Base-by-base conservation (phyloP, 1,140 invertebrate species). In the Hirudo medicinalis region DNA sequence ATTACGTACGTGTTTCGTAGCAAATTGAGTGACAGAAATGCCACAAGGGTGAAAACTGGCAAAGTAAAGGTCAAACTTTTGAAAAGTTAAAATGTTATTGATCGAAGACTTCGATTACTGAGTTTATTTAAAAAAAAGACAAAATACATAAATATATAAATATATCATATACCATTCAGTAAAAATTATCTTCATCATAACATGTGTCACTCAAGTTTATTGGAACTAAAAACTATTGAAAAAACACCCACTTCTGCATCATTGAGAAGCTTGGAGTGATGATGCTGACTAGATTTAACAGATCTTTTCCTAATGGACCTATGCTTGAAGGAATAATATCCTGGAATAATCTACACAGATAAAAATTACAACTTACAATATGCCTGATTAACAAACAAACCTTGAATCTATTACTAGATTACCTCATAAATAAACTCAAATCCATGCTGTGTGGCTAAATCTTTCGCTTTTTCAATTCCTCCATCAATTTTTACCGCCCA, bases 381-480 rank as follows among this genome's bases (percentile, higher is more conserved):
- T 15, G 15, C 15, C 27, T 22, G 27, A 63, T 19, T n/a, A 63
- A 32, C 15, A 63, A 63, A 19, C 11, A 15, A 20, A 63, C 11
- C 6, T 13, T 25, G 19, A 63, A 63, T 25, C 22, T 11, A 63
- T n/a, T n/a, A 57, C 11, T 25, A 63, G 29, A 15, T 63, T 63
- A 90, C 89, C 88, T 89, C 85, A 83, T 87, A 88, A 77, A 87
- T 83, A 83, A 88, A 89, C 78, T 86, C 79, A 83, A 90, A 90
- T 72, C 88, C 89, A 78, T 89, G 87, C 76, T 88, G 87, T 71
- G 75, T 77, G 20, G 89, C 89, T 49, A 91, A 86, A 68, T 81
- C 79, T 75, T 87, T 85, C 32, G 89, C 89, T 54, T 84, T 82
- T 49, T 85, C 79, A 72, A 80, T 79, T 71, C 88, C 89, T 71